Base-by-base conservation (phyloP, 2,113 vertebrate species). In the Dendrocopos noguchii region DNA sequence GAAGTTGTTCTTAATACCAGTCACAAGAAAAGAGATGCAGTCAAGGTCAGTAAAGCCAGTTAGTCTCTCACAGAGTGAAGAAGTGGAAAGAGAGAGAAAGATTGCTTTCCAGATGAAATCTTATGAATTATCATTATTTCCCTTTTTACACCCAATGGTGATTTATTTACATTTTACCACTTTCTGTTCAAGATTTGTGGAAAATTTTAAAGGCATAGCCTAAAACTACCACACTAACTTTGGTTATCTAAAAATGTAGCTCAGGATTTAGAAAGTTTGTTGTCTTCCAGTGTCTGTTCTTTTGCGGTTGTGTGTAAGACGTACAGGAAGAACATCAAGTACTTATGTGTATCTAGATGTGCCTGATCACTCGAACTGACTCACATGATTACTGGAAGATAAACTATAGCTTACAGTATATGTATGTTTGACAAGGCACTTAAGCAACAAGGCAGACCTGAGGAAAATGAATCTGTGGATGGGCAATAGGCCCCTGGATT, bases 331-430 rank as follows among this genome's bases (percentile, higher is more conserved):
- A 92, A 64, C 7, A 3, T 4, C 5, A 82, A 82, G 56, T 22
- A 20, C 47, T 86, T 67, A 61, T 57, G 79, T 61, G 5, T 19
- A 67, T 44, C 75, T 77, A 33, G 56, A 87, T 72, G 64, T 13
- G 15, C 76, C 87, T 59, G 71, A 80, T 88, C 76, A 44, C 68
- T 91, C 85, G 44, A 22, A 17, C 36, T 94, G 94, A 83, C 92
- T 95, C 92, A 91, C 29, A 64, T 31, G 10, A 39, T 42, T 93
- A 67, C 87, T 33, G 82, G 80, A 81, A 93, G 94, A 87, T 83
- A 88, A 91, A 95, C 80, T 33, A 28, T 5, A 64, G 31, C 6
- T 53, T 56, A 77, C 72, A 52, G 8, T 27, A 19, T 28, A 80
- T 6, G 11, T 20, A 12, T 22, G 17, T 36, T 64, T 60, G 82